A percentile compares a stretch with the other conserved stretches of the same genome.
Conservation (phyloP, 2,888 invertebrate species). For the Xanthorhoe designata region DNA sequence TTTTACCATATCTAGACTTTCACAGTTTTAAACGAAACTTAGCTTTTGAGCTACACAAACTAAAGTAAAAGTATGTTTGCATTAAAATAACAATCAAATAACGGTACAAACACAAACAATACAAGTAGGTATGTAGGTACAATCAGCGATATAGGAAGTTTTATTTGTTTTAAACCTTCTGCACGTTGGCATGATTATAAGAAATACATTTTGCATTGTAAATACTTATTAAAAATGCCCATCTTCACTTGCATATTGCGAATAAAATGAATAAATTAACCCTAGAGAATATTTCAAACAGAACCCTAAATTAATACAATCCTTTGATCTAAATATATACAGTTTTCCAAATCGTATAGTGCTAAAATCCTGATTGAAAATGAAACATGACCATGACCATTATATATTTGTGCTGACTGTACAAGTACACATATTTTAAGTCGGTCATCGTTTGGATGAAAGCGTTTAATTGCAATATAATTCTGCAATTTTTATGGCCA, state of each 20-base stretch:
- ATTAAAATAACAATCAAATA: constrained; percentile 19
- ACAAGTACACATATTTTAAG: constrained; percentile 8
- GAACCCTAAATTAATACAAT: too few relatives aligned
- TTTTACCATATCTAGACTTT: not conserved
- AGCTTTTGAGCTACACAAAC: not conserved
- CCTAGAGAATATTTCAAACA: too few relatives aligned
- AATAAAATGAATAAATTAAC: too few relatives aligned
- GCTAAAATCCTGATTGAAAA: too few relatives aligned
- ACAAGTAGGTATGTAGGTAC: not conserved
- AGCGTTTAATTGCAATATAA: constrained; percentile 55
- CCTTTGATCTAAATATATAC: too few relatives aligned
- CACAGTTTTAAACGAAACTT: not conserved
- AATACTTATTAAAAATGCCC: too few relatives aligned
- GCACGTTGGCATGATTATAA: not conserved
- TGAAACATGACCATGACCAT: too few relatives aligned
- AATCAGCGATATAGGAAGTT: not conserved
- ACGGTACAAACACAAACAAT: constrained; percentile 20
- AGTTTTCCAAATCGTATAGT: too few relatives aligned
- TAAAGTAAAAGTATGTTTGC: constrained; percentile 18
- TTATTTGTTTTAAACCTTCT: not conserved
- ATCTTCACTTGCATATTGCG: too few relatives aligned
- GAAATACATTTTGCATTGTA: not conserved
- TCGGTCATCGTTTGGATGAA: constrained; percentile 41
- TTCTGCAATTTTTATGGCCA: constrained; percentile 44
- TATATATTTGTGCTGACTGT: not conserved